These are phyloP conservation scores for Tapera naevia DNA, from an alignment of 2,797 vertebrate genomes.

Conservation along the genomic window DNA sequence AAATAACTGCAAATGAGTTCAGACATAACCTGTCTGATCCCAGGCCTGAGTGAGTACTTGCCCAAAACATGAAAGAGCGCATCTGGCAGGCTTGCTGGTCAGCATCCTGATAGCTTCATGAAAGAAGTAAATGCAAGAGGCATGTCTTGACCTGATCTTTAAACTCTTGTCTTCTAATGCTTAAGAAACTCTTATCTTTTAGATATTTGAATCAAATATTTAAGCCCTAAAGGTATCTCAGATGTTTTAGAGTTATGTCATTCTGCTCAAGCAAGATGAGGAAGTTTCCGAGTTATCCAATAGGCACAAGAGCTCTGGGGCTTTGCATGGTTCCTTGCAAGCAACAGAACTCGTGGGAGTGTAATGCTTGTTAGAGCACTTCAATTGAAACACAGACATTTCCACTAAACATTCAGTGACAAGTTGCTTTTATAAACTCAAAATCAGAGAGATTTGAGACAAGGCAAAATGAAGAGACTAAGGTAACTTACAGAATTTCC, in stretches of 20 bases:
- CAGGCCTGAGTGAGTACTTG: neutral
- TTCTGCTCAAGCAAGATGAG: neutral
- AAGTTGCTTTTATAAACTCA: slow-evolving; percentile 31
- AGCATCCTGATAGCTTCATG: neutral
- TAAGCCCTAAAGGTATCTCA: neutral
- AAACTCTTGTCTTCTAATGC: neutral
- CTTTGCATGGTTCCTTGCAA: neutral
- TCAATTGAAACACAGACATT: slow-evolving; percentile 18
- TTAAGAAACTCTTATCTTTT: neutral
- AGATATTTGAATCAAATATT: neutral
- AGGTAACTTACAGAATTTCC: slow-evolving; percentile 38
- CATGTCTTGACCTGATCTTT: neutral
- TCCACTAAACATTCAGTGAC: slow-evolving; percentile 12
- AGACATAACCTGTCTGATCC: neutral
- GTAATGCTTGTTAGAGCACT: slow-evolving; percentile 33
- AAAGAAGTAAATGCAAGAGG: neutral
- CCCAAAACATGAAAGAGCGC: neutral
- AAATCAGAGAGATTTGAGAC: slow-evolving; percentile 16
- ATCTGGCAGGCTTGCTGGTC: neutral
- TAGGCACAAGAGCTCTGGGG: neutral
- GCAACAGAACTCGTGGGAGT: neutral
- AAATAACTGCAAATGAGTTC: neutral
- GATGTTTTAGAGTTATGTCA: neutral
- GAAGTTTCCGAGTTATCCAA: neutral
- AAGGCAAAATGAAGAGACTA: slow-evolving; percentile 52